Conservation (phyloP, 1,140 invertebrate species). For the Drosophila dunni region DNA sequence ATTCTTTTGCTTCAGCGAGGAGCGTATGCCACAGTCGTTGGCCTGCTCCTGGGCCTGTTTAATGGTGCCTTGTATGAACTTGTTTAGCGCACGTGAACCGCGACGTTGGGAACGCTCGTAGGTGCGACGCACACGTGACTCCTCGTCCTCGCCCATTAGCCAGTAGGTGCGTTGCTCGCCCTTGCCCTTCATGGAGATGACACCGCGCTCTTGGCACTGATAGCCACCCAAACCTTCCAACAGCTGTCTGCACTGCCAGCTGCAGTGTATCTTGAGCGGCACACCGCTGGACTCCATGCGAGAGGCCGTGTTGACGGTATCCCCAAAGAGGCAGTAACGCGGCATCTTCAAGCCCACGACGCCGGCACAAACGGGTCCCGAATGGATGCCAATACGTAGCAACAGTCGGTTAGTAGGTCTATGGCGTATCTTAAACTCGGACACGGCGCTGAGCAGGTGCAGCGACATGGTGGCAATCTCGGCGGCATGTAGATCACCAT, state of each 20-base stretch:
- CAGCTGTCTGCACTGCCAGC: conserved; percentile 89
- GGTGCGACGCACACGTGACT: conserved; percentile 85
- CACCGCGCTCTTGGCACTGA: conserved; percentile 89
- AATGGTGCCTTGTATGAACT: conserved; percentile 78
- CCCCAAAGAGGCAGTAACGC: conserved; percentile 96
- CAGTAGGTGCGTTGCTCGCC: conserved; percentile 94
- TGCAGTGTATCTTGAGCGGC: conserved; percentile 95
- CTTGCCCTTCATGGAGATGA: conserved; percentile 94
- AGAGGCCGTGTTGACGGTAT: conserved; percentile 97
- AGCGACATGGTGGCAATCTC: conserved; percentile 98
- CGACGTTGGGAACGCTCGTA: conserved; percentile 85
- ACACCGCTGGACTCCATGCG: conserved; percentile 96
- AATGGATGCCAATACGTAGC: conserved; percentile 96
- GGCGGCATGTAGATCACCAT: conserved; percentile 92
- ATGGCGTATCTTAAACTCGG: conserved; percentile 94
- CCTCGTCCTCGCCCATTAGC: conserved; percentile 91
- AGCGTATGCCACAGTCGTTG: conserved; percentile 85
- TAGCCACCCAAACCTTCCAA: conserved; percentile 93
- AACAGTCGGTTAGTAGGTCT: conserved; percentile 93
- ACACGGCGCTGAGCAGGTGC: conserved; percentile 92
- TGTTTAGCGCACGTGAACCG: conserved; percentile 77
- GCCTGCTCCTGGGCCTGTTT: conserved; percentile 62
- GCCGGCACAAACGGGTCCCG: conserved; percentile 88
- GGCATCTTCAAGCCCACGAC: conserved; percentile 98
- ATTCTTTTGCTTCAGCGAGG: conserved; percentile 87